Conservation (phyloP, 2,113 vertebrate genomes). For the Aleadryas rufinucha region DNA sequence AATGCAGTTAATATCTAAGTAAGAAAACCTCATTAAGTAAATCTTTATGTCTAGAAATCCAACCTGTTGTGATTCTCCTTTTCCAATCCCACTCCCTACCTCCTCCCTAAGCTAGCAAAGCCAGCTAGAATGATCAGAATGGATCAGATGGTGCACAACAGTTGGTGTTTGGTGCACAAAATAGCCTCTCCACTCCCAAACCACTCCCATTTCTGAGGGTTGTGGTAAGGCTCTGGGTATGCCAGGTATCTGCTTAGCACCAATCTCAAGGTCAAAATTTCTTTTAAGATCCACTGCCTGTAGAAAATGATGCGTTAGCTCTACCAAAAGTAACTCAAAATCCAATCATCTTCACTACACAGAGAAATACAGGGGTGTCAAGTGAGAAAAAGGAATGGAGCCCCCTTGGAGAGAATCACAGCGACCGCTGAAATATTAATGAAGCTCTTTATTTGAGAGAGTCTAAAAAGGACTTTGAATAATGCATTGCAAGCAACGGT, state of each 20-base stretch:
- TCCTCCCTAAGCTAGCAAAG: neutral
- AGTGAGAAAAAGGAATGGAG: slow-evolving; percentile 6
- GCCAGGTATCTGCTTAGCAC: neutral
- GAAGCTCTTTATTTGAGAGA: slow-evolving; percentile 47
- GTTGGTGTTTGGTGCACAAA: neutral
- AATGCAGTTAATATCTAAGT: neutral
- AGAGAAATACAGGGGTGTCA: slow-evolving; percentile 26
- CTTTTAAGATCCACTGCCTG: neutral
- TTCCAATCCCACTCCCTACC: neutral
- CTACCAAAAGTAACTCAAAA: neutral
- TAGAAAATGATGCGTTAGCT: neutral
- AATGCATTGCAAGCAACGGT: slow-evolving; percentile 58
- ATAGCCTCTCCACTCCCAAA: neutral
- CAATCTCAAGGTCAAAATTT: slow-evolving; percentile 6
- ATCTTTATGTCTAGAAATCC: neutral
- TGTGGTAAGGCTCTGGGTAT: neutral
- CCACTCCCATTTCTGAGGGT: neutral
- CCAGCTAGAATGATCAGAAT: neutral
- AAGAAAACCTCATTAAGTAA: neutral
- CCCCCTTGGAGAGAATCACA: slow-evolving; percentile 52
- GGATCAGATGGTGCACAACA: neutral
- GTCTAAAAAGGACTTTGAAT: slow-evolving; percentile 65
- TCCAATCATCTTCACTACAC: neutral
- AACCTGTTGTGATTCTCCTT: neutral
- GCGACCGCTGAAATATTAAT: slow-evolving; percentile 56